A percentile compares a stretch with the other conserved stretches of the same genome.
phyloP scores from a whole-genome alignment of 1,140 invertebrate genomes.

The Caenorhabditis elegans region DNA sequence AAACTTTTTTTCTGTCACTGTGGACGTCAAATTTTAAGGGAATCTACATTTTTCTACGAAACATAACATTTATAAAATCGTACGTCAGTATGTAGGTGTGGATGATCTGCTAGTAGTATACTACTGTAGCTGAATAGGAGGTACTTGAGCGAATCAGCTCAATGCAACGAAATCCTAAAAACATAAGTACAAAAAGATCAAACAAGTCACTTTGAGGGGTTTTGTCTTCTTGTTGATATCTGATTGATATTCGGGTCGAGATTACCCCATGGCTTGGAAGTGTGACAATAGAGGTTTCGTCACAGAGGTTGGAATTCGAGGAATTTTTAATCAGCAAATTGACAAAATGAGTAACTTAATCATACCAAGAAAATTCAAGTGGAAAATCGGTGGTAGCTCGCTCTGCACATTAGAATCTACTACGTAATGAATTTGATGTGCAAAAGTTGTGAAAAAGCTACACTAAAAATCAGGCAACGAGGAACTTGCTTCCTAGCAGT shows the following conservation, averaged over 20 bases:
- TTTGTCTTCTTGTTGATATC: too few relatives aligned
- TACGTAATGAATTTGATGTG: background rate
- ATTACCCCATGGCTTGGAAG: background rate
- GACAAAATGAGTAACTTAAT: background rate
- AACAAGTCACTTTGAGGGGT: background rate
- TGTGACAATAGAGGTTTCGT: background rate
- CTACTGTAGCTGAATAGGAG: background rate
- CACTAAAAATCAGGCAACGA: background rate
- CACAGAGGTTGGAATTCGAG: background rate
- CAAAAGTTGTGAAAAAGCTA: background rate
- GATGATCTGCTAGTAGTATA: background rate
- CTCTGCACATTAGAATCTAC: background rate
- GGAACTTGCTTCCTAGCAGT: background rate
- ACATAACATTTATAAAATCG: too few relatives aligned
- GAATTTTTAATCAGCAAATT: background rate
- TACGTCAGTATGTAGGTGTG: background rate
- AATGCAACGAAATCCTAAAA: background rate
- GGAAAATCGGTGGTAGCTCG: background rate
- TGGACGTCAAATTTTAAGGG: background rate
- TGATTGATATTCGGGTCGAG: slow-evolving; percentile 1
- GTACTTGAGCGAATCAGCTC: background rate
- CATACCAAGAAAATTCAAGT: background rate
- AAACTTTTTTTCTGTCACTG: background rate
- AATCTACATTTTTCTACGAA: too few relatives aligned
- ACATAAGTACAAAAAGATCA: slow-evolving; percentile 20